These are phyloP conservation scores for Drosophila ustulata DNA, from an alignment of 2,888 invertebrate species.

Conservation along the genomic window DNA sequence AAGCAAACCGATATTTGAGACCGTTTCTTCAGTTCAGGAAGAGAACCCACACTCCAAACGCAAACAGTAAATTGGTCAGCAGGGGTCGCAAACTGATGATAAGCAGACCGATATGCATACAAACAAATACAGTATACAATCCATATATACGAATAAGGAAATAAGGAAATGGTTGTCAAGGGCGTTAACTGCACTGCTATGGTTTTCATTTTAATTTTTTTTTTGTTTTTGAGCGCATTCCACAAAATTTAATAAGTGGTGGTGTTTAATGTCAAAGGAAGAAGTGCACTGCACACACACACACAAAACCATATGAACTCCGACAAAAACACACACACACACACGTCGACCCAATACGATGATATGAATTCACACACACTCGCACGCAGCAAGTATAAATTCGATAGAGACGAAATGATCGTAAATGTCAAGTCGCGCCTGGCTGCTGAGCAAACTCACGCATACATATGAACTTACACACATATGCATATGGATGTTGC, in stretches of 20 bases:
- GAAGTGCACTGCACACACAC: conserved; percentile 9
- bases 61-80: conserved; percentile 24
- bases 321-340: not conserved
- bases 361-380: not conserved
- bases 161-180: conserved; percentile 74
- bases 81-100: conserved; percentile 37
- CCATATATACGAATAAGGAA: conserved; percentile 40
- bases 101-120: conserved; percentile 23
- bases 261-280: conserved; percentile 42
- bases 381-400: conserved; percentile 6
- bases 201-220: conserved; percentile 25
- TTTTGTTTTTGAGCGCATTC: conserved; percentile 35
- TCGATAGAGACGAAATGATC: conserved; percentile 18
- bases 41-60: conserved; percentile 12
- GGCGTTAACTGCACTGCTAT: conserved; percentile 65
- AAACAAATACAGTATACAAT: not conserved
- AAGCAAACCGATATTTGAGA: conserved; percentile 13
- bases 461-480: not conserved
- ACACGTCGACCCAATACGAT: conserved; percentile 1
- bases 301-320: not conserved
- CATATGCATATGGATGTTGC: not conserved
- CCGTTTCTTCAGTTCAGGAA: conserved; percentile 6
- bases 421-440: conserved; percentile 20
- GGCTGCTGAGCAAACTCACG: conserved; percentile 3
- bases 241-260: conserved; percentile 26